Base-by-base conservation (phyloP, 2,888 invertebrate genomes). In the Taenaris catops region DNA sequence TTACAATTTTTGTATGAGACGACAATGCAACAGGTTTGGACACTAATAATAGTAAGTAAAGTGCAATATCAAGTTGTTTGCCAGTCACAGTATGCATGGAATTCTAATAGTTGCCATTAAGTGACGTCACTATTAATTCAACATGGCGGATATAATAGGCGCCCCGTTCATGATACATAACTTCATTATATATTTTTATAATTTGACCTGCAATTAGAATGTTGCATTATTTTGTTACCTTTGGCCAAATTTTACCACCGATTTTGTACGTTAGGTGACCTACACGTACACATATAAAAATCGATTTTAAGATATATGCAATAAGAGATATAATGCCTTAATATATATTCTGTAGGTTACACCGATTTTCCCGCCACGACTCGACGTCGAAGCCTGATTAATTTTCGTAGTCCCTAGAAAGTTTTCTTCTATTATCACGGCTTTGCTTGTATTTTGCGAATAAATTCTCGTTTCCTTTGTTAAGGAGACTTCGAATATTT, bases 201-300 rank as follows among this genome's bases (percentile, higher is more conserved):
- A 17, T 4, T 25, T 24, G 18, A 25, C 11, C 18, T 17, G 3
- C 10, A 17, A 6, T 32, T 1, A 11, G 3, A 9, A 16, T 28
- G 27, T 33, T 29, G 29, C 31, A 17, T 32, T 32, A 24, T 17
- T 7, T 32, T 16, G 34, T 36, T 37, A 33, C 16, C 29, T 31
- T 38, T 34, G 31, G 38, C 38, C 28, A 33, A 40, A 26, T 29
- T 34, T 41, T 41, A 41, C 41, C 41, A 41, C 41, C 41, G 41
- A 41, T 41, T 19, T 31, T 16, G 24, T 34, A 41, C 16, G 25
- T 33, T 16, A 25, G 11, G n/a, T 16, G n/a, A 23, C 16, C 23
- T 35, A 20, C 20, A 25, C 25, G 34, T 23, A 21, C 12, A 29
- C 38, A 27, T 38, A 19, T 26, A 34, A 27, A 17, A 24, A 27